Conservation (phyloP, 2,888 invertebrate species). For the Thymelicus acteon region DNA sequence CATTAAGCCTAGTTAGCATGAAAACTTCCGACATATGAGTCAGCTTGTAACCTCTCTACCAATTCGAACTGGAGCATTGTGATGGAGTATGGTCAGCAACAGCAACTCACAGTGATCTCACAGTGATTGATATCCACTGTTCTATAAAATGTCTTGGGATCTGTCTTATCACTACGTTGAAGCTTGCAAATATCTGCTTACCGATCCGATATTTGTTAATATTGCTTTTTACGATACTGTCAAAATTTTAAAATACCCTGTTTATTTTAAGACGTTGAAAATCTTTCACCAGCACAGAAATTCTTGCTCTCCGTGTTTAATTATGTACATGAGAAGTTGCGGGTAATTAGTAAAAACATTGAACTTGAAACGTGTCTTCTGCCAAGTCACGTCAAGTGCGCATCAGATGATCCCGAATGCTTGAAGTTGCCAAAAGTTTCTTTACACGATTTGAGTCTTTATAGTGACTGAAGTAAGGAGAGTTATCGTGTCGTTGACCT, state of each 20-base stretch:
- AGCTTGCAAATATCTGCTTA: no score
- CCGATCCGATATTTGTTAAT: no score
- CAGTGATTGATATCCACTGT: no score
- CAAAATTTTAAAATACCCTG: conserved; percentile 18
- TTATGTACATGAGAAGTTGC: conserved; percentile 55
- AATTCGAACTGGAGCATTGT: no score
- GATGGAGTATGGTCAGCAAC: no score
- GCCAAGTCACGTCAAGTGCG: conserved; percentile 48
- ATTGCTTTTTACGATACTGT: no score
- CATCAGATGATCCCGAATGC: conserved; percentile 46
- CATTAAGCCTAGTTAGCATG: no score
- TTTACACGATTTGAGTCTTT: conserved; percentile 40
- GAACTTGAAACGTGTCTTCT: conserved; percentile 60
- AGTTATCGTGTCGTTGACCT: conserved; percentile 47
- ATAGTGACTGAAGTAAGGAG: conserved; percentile 39
- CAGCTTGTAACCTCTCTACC: no score
- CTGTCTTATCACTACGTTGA: no score
- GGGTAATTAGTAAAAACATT: conserved; percentile 68
- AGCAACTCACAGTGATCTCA: no score
- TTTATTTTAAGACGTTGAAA: conserved; percentile 11
- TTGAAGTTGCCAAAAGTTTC: conserved; percentile 38
- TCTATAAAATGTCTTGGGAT: no score
- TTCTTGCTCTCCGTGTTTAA: conserved; percentile 51
- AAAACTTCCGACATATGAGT: no score
- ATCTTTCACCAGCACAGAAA: conserved; percentile 30